These are phyloP conservation scores for Cyprinus carpio DNA, from an alignment of 2,113 vertebrate genomes.

Conservation along the genomic window DNA sequence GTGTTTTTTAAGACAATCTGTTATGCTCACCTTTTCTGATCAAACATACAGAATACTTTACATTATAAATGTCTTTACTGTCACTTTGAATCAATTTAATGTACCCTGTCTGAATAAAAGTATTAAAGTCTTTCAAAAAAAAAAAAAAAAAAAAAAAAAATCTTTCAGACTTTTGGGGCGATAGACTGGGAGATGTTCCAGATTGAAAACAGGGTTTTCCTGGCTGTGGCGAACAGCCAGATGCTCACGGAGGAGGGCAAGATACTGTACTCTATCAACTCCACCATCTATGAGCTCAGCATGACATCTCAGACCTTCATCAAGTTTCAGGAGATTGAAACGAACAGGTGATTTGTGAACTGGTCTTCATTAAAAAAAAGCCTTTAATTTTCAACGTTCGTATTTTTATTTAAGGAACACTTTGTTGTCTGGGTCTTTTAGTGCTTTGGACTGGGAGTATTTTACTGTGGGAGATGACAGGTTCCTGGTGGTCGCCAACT, in stretches of 20 bases:
- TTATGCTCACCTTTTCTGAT: not conserved
- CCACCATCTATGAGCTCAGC: slow-evolving; percentile 94
- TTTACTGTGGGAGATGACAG: slow-evolving; percentile 90
- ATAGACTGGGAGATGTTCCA: slow-evolving; percentile 92
- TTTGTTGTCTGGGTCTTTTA: slow-evolving; percentile 58
- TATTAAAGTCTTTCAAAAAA: not conserved
- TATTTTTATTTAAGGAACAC: not conserved
- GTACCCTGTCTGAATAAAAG: not conserved
- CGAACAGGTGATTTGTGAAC: slow-evolving; percentile 82
- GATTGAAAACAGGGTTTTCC: slow-evolving; percentile 84
- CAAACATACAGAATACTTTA: not conserved
- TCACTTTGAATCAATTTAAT: not conserved
- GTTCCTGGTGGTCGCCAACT: slow-evolving; percentile 94
- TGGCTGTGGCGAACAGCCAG: slow-evolving; percentile 94
- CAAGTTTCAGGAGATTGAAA: slow-evolving; percentile 91
- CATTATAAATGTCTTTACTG: not conserved
- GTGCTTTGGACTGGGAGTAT: slow-evolving; percentile 97
- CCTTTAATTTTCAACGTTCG: too few species aligned
- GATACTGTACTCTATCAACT: slow-evolving; percentile 88
- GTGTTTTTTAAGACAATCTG: not conserved
- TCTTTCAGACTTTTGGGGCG: slow-evolving; percentile 85
- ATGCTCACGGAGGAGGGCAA: slow-evolving; percentile 72
- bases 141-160: not conserved
- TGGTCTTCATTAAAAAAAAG: not conserved
- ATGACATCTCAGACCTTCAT: slow-evolving; percentile 85